These are phyloP conservation scores for Ellobius talpinus DNA, from an alignment of 2,113 vertebrate genomes.

Conservation along the genomic window DNA sequence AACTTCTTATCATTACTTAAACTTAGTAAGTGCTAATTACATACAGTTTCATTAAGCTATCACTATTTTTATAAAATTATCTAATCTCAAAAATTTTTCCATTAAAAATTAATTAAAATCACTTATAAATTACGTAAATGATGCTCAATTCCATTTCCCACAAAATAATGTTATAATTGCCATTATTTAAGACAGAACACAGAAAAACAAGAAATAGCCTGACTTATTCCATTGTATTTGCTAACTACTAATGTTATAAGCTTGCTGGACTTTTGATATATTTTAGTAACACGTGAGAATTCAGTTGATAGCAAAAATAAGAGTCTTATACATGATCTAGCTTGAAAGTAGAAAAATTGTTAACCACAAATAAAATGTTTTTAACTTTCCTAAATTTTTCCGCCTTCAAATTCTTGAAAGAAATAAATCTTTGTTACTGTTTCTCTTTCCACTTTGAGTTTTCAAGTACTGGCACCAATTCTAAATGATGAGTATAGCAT, in stretches of 20 bases:
- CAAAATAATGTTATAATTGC: neutral
- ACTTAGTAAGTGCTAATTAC: neutral
- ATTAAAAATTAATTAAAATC: conserved; percentile 42
- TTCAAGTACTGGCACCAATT: conserved; percentile 78
- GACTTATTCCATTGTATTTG: neutral
- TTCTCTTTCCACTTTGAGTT: conserved; percentile 67
- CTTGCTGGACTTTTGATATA: neutral
- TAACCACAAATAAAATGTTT: neutral
- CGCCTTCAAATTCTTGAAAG: conserved; percentile 76
- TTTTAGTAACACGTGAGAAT: neutral
- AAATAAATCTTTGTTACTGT: conserved; percentile 36
- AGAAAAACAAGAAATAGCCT: neutral
- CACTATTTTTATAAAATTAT: conserved; percentile 53
- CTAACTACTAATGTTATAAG: neutral
- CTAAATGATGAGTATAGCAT: conserved; percentile 78
- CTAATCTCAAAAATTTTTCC: conserved; percentile 4
- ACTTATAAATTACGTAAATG: conserved; percentile 37
- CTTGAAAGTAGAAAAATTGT: neutral
- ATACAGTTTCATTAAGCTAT: conserved; percentile 38
- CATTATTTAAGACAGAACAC: neutral
- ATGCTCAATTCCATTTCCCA: neutral
- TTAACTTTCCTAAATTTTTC: conserved; percentile 73
- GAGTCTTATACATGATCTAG: neutral
- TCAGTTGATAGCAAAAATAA: neutral
- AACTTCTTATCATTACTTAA: conserved; percentile 22